Conservation (phyloP, 92 coral and sea anemone genomes). For the Epizoanthus fatuus region DNA sequence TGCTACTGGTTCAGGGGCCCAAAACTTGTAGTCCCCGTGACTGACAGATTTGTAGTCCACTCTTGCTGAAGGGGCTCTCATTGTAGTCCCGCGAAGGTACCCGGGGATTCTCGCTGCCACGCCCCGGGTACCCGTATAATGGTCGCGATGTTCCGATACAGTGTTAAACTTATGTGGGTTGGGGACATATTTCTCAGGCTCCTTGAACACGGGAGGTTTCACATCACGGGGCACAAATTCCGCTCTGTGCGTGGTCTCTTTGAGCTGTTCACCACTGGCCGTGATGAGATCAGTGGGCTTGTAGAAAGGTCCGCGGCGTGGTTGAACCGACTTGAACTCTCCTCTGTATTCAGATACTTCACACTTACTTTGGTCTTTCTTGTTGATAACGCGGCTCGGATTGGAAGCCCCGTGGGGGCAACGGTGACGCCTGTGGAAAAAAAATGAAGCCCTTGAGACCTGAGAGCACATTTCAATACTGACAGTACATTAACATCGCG, state of each 20-base stretch:
- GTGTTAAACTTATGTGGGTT: slow-evolving; percentile 91
- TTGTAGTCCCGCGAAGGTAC: slow-evolving; percentile 89
- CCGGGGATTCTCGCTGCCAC: slow-evolving; percentile 90
- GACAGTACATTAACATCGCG: no score
- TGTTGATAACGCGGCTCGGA: slow-evolving; percentile 92
- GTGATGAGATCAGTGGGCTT: slow-evolving; percentile 91
- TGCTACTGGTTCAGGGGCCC: slow-evolving; percentile 79
- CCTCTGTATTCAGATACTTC: slow-evolving; percentile 89
- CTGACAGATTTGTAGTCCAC: slow-evolving; percentile 87
- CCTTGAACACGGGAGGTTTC: slow-evolving; percentile 80
- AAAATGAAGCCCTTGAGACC: not conserved
- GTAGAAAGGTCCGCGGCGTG: slow-evolving; percentile 91
- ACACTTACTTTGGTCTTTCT: slow-evolving; percentile 79
- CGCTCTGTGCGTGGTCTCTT: slow-evolving; percentile 84
- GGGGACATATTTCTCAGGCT: slow-evolving; percentile 93
- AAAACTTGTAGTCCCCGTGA: slow-evolving; percentile 88
- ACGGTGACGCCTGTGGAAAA: slow-evolving; percentile 89
- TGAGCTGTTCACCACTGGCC: slow-evolving; percentile 72
- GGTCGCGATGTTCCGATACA: slow-evolving; percentile 92
- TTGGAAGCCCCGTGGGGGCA: slow-evolving; percentile 90
- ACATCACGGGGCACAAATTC: slow-evolving; percentile 82
- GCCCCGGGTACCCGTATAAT: slow-evolving; percentile 79
- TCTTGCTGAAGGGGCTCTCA: slow-evolving; percentile 94
- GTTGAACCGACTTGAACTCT: slow-evolving; percentile 67
- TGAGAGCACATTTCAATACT: not conserved